Percentiles rank a stretch among this genome's conserved stretches.
Conservation (phyloP, 2,888 invertebrate species). For the Melanophora roralis region DNA sequence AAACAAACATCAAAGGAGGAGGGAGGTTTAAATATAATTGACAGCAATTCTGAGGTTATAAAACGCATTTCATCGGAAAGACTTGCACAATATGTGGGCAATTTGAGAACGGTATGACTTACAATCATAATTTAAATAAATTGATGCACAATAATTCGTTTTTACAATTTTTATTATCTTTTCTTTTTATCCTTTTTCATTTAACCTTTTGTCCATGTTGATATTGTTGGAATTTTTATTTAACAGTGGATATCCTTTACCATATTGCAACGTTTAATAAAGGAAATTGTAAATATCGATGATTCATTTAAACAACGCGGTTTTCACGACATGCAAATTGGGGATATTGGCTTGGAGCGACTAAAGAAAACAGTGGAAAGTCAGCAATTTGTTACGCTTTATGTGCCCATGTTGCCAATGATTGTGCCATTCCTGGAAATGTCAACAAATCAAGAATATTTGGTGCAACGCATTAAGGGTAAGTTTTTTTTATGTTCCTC, state of each 20-base stretch:
- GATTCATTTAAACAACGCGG: conserved; percentile 84
- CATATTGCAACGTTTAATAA: conserved; percentile 85
- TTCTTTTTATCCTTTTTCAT: neutral
- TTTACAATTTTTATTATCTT: neutral
- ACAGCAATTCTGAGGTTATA: conserved; percentile 76
- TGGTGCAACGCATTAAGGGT: conserved; percentile 86
- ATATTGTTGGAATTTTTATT: neutral
- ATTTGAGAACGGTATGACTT: conserved; percentile 82
- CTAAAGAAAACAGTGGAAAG: conserved; percentile 84
- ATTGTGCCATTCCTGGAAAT: conserved; percentile 89
- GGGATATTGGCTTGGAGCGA: conserved; percentile 84
- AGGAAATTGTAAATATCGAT: conserved; percentile 86
- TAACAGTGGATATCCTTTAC: conserved; percentile 90
- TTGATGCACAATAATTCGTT: neutral
- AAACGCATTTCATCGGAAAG: conserved; percentile 79
- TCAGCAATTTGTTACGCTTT: conserved; percentile 74
- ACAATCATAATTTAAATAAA: conserved; percentile 15
- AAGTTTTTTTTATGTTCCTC: neutral
- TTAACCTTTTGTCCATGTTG: neutral
- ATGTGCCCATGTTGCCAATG: conserved; percentile 77
- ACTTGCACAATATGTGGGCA: conserved; percentile 87
- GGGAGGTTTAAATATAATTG: conserved; percentile 71
- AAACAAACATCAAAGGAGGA: conserved; percentile 73
- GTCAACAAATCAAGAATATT: conserved; percentile 90
- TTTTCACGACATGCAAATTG: conserved; percentile 82